A percentile compares a stretch with the other conserved stretches of the same genome.
phyloP scores from a whole-genome alignment of 2,888 invertebrate genomes.

The Congeria kusceri region DNA sequence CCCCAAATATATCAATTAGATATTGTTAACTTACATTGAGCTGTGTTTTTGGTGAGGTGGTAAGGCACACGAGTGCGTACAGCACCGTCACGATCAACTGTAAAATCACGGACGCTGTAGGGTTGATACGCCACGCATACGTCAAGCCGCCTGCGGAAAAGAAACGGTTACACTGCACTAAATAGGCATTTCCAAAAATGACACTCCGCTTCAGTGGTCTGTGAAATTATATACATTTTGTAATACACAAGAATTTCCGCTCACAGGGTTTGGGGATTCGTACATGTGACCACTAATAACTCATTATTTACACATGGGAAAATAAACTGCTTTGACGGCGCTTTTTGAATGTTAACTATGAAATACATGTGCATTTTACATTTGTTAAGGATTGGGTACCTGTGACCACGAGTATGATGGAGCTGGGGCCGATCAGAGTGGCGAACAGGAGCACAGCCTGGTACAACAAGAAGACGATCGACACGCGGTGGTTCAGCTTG shows the following conservation, averaged over 20 bases:
- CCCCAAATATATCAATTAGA: too few species aligned
- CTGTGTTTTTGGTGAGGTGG: conserved; percentile 3
- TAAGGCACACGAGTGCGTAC: neutral
- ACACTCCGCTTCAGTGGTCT: too few species aligned
- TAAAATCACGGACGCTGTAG: neutral
- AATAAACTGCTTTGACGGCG: too few species aligned
- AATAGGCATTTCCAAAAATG: too few species aligned
- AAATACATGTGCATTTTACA: too few species aligned
- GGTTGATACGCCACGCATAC: neutral
- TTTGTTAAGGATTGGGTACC: too few species aligned
- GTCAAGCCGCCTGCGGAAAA: neutral
- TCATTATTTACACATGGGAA: too few species aligned
- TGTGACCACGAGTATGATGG: conserved; percentile 75
- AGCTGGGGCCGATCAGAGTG: conserved; percentile 78
- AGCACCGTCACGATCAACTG: neutral
- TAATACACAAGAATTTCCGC: too few species aligned
- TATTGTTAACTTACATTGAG: neutral
- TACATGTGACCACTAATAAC: too few species aligned
- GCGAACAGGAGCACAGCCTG: conserved; percentile 79
- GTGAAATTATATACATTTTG: too few species aligned
- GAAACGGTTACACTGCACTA: neutral
- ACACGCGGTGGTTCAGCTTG: conserved; percentile 76
- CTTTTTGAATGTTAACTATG: too few species aligned
- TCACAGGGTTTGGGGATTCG: too few species aligned
- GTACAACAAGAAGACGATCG: conserved; percentile 78